Percentiles rank a stretch among this genome's conserved stretches.
Evolutionary conservation across 1,140 invertebrate species (phyloP).

Genomic region (Drosophila takahashii): DNA sequence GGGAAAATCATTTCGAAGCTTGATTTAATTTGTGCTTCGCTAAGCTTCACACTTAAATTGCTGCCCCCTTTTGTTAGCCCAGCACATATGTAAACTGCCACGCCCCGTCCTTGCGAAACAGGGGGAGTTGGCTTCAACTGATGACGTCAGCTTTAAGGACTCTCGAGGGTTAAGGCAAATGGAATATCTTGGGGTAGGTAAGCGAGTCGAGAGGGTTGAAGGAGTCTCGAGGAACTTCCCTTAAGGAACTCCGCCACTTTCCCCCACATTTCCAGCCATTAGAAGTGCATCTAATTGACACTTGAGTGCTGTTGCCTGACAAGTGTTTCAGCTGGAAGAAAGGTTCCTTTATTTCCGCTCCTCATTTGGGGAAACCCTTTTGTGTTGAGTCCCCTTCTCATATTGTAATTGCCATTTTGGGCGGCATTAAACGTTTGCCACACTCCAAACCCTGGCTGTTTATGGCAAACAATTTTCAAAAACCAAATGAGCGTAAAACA

Average conservation of each 20-base stretch:
- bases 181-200: slow-evolving; percentile 36
- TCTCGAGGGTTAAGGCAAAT: slow-evolving; percentile 19
- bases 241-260: slow-evolving; percentile 39
- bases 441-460: slow-evolving; percentile 51
- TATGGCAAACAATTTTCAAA: slow-evolving; percentile 69
- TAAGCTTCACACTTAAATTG: slow-evolving; percentile 52
- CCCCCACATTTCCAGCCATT: slow-evolving; percentile 31
- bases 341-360: slow-evolving; percentile 52
- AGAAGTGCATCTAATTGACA: slow-evolving; percentile 83
- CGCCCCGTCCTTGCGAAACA: slow-evolving; percentile 37
- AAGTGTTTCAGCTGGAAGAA: slow-evolving; percentile 52
- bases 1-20: slow-evolving; percentile 42
- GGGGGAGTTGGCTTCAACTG: slow-evolving; percentile 8
- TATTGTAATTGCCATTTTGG: slow-evolving; percentile 79
- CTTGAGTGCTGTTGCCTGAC: slow-evolving; percentile 63
- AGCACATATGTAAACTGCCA: slow-evolving; percentile 56
- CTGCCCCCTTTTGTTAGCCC: slow-evolving; percentile 44
- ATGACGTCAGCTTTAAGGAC: slow-evolving; percentile 43
- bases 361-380: slow-evolving; percentile 36
- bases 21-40: slow-evolving; percentile 73
- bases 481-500: slow-evolving; percentile 75
- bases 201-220: slow-evolving; percentile 44
- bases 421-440: slow-evolving; percentile 73
- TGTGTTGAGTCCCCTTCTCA: slow-evolving; percentile 31
- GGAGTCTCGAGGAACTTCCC: slow-evolving; percentile 14